phyloP scores from a whole-genome alignment of 1,140 invertebrate species.

The Drosophila parabipectinata region DNA sequence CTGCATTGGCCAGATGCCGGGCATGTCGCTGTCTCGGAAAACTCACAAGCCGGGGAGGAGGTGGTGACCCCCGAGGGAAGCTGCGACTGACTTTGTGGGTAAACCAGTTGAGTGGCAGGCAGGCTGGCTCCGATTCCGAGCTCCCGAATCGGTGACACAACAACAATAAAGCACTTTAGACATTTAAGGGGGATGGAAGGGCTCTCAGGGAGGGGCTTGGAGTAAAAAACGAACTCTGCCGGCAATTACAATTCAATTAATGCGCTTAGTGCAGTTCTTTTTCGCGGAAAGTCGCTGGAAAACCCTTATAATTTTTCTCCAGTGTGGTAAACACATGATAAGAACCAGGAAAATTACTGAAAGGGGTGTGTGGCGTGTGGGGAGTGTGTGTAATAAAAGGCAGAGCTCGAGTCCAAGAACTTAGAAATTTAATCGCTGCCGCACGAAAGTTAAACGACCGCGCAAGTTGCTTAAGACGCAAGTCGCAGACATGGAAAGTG shows the following conservation, averaged over 20 bases:
- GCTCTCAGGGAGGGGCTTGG: not conserved
- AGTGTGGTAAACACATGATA: constrained; percentile 77
- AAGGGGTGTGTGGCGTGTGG: constrained; percentile 1
- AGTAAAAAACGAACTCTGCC: constrained; percentile 19
- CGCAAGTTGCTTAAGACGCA: constrained; percentile 66
- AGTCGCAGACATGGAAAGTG: constrained; percentile 7
- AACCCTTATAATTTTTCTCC: constrained; percentile 42
- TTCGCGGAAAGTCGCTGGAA: constrained; percentile 4
- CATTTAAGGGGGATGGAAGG: not conserved
- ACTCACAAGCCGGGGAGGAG: constrained; percentile 15
- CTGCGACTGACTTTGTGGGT: constrained; percentile 32
- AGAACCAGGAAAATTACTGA: constrained; percentile 39
- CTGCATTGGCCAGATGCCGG: constrained; percentile 58
- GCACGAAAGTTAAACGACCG: constrained; percentile 76
- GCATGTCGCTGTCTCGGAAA: constrained; percentile 54
- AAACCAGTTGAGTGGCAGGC: constrained; percentile 47
- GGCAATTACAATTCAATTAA: constrained; percentile 82
- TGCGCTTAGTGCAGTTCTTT: constrained; percentile 70
- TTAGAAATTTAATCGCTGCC: constrained; percentile 72
- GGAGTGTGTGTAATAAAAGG: constrained; percentile 6
- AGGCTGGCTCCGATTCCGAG: constrained; percentile 27
- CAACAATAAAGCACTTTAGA: constrained; percentile 19
- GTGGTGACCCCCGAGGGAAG: not conserved
- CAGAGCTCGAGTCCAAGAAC: constrained; percentile 61
- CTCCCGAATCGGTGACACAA: constrained; percentile 45